Percentiles rank a stretch among this genome's conserved stretches.
Evolutionary conservation across 2,113 vertebrate species (phyloP).

Genomic region (Montifringilla adamsi): DNA sequence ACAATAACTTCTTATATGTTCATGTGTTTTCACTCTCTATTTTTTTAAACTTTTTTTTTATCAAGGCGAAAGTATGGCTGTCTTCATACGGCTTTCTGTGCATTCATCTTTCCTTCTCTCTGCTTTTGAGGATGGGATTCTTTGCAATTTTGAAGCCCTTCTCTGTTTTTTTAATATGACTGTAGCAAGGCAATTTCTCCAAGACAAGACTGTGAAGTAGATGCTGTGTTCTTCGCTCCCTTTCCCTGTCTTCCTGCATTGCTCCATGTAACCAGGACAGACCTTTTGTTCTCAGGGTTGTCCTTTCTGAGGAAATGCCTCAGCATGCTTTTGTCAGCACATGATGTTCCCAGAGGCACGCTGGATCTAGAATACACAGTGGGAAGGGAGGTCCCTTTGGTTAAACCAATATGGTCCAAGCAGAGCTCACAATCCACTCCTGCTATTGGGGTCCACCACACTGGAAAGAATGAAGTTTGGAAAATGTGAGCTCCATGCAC

Average conservation of each 20-base stretch:
- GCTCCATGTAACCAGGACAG: neutral
- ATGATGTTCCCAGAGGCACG: accelerated
- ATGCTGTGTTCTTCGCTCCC: neutral
- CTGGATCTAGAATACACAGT: neutral
- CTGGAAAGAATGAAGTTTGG: neutral
- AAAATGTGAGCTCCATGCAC: accelerated
- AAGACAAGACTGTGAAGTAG: neutral
- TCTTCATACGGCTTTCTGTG: neutral
- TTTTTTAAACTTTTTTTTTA: neutral
- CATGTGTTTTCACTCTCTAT: neutral
- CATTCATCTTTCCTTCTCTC: neutral
- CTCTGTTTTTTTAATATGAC: neutral
- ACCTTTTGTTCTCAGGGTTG: neutral
- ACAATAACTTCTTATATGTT: neutral
- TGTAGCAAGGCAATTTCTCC: neutral
- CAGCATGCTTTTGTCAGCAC: neutral
- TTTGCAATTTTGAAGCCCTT: neutral
- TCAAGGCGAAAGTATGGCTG: neutral
- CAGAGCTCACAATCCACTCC: neutral
- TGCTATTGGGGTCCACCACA: neutral
- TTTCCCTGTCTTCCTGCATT: neutral
- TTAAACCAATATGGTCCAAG: neutral
- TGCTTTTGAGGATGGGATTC: neutral
- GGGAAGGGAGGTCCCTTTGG: neutral
- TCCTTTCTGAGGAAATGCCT: neutral